These are phyloP conservation scores for Drosophila elegans DNA, from an alignment of 1,140 invertebrate species.

Conservation along the genomic window DNA sequence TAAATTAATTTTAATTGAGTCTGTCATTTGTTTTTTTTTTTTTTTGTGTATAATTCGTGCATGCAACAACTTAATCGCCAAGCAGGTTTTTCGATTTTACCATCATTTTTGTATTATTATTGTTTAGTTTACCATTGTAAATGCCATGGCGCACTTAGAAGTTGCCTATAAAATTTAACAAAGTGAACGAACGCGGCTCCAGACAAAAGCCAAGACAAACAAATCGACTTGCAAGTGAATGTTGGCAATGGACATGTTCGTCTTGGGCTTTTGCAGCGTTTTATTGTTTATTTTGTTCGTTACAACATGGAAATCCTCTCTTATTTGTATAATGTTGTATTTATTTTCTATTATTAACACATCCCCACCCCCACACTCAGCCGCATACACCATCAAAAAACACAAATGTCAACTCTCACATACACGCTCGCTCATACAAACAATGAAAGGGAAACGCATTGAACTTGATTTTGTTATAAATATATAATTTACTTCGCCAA, in stretches of 20 bases:
- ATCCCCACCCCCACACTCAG: slow-evolving; percentile 20
- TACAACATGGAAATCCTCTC: slow-evolving; percentile 55
- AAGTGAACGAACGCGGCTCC: slow-evolving; percentile 5
- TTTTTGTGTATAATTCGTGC: slow-evolving; percentile 80
- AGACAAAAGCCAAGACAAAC: slow-evolving; percentile 8
- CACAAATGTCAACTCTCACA: slow-evolving; percentile 8
- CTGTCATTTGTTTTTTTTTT: slow-evolving; percentile 42
- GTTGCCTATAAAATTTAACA: slow-evolving; percentile 20
- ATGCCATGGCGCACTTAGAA: slow-evolving; percentile 9
- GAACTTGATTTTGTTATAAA: slow-evolving; percentile 74
- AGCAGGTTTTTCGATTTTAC: slow-evolving; percentile 35
- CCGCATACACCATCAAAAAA: slow-evolving; percentile 15
- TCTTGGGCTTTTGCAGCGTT: slow-evolving; percentile 44
- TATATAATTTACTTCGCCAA: slow-evolving; percentile 72
- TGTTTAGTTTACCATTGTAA: slow-evolving; percentile 58
- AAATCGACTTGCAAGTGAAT: not conserved
- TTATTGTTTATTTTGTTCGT: slow-evolving; percentile 50
- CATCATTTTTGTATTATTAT: slow-evolving; percentile 74
- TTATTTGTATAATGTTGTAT: slow-evolving; percentile 79
- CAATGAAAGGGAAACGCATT: slow-evolving; percentile 37
- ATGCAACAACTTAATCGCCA: slow-evolving; percentile 49
- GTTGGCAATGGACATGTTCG: not conserved
- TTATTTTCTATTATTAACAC: slow-evolving; percentile 72
- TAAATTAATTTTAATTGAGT: slow-evolving; percentile 62
- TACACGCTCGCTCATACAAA: slow-evolving; percentile 34